Base-by-base conservation (phyloP, 2,113 vertebrate species). In the Melanerpes aurifrons region DNA sequence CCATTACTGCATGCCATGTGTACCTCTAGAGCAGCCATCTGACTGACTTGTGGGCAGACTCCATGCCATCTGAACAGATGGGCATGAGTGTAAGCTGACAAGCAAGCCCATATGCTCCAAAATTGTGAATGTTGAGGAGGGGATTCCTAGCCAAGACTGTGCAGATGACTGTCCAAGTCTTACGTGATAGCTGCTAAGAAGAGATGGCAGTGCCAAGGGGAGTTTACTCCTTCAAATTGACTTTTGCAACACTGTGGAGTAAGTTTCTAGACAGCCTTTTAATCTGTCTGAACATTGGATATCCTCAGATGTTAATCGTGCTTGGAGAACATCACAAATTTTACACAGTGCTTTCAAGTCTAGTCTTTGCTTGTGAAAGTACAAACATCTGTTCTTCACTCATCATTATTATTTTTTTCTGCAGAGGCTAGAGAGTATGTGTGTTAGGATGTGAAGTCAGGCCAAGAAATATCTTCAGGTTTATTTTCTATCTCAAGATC, bases 91-190 rank as follows among this genome's bases (percentile, higher is more conserved):
- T 93, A 91, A 97, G 87, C 92, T 97, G 96, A 96, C 95, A 97
- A 93, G 76, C 75, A 72, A 64, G 89, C 90, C 86, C 97, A 97
- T 96, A 97, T 97, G 95, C 92, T 97, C 82, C 82, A 96, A 92
- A 96, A 96, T 78, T 77, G 37, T 92, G 89, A 96, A 78, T 82
- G 79, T 57, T 79, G 81, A 93, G 88, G 85, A 82, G 19, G 59
- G 26, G 74, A 82, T 85, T 73, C 93, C 81, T 79, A 92, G 94
- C 95, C 96, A 97, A 94, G 89, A 95, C 88, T 89, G 81, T 89
- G 83, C 37, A 95, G 95, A 96, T 94, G 79, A 92, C 94, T 89
- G 64, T 95, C 61, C 72, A 88, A 94, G 29, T 70, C 75, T 92
- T 92, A 80, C 0, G 5, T 84, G 76, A 66, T 22, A 86, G 71